Base-by-base conservation (phyloP, 30 jellyfish, hydroid and myxozoan genomes). In the Chrysaora quinquecirrha region DNA sequence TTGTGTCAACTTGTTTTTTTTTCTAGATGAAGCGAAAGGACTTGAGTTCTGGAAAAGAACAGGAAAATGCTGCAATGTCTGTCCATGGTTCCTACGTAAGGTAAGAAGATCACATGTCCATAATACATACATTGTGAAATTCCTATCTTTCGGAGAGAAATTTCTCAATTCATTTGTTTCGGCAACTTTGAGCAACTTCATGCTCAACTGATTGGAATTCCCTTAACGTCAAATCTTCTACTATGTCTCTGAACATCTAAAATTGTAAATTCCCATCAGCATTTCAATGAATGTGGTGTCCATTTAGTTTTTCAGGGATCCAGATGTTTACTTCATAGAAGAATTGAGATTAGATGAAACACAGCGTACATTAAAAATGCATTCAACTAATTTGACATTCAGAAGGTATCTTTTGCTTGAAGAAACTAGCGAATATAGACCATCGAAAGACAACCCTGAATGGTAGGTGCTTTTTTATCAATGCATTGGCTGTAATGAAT, bases 31-130 rank as follows among this genome's bases (percentile, higher is more conserved):
- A 1, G 18, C 29, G 18, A 64, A 47, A 34, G 74, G 78, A 18
- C 16, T 78, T 1, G 89, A 78, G 54, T 78, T 33, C 30, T 78
- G 89, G 89, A 63, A 76, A 63, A 46, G 89, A 35, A 60, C 75
- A 29, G 89, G 89, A n/a, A 68, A 78, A 24, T 78, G 89, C 56
- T 16, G 18, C 60, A 78, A 78, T 78, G 89, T 63, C 56, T 78
- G 89, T 30, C 89, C 89, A 23, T 78, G 89, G 89, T 78, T 78
- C 60, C 48, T 78, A n/a, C 67, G 89, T 60, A 63, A 63, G 78
- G 89, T 78, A 38, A 38, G 14, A 38, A 38, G 6, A 38, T n/a
- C n/a, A n/a, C n/a, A n/a, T n/a, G n/a, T n/a, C n/a, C n/a, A n/a
- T n/a, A n/a, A n/a, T n/a, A n/a, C n/a, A n/a, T n/a, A n/a, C n/a